These are phyloP conservation scores for Ameiurus melas DNA, from an alignment of 2,113 vertebrate genomes.

Conservation along the genomic window DNA sequence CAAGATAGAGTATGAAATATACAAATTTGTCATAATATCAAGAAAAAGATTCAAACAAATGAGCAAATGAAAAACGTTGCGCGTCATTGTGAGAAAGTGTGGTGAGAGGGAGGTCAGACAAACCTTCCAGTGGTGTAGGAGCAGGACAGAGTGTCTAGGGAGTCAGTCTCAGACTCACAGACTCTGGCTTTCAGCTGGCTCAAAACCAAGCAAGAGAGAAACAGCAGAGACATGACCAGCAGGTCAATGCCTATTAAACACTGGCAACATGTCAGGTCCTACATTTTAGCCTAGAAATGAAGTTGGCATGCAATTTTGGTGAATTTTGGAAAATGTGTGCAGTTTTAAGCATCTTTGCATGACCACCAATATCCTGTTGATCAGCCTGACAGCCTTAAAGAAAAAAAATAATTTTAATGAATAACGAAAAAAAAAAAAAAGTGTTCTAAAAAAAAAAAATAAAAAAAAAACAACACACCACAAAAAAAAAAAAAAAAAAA, in stretches of 20 bases:
- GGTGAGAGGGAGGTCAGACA: constrained; percentile 72
- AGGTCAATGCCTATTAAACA: not conserved
- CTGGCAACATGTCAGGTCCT: not conserved
- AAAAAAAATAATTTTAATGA: too few species aligned
- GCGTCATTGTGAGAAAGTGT: constrained; percentile 81
- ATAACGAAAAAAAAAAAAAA: not conserved
- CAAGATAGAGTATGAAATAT: not conserved
- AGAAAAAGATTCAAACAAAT: constrained; percentile 12
- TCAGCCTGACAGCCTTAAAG: not conserved
- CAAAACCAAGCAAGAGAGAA: constrained; percentile 86
- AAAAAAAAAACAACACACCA: too few species aligned
- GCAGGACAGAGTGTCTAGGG: constrained; percentile 86
- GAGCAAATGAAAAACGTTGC: constrained; percentile 1
- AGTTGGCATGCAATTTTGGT: constrained; percentile 1
- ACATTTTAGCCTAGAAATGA: not conserved
- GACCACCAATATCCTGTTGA: not conserved
- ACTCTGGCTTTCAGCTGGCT: constrained; percentile 84
- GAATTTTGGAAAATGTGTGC: not conserved
- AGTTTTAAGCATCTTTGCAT: not conserved
- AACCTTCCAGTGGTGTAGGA: constrained; percentile 86
- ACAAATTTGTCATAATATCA: constrained; percentile 71
- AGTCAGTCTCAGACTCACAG: constrained; percentile 86
- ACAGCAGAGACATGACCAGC: constrained; percentile 82
- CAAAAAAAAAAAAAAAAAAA: too few species aligned
- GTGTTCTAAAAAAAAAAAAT: too few species aligned